Evolutionary conservation across 2,797 vertebrate species (phyloP), one percentile per base, ranked within the genome.

Genomic region (Vultur gryphus): DNA sequence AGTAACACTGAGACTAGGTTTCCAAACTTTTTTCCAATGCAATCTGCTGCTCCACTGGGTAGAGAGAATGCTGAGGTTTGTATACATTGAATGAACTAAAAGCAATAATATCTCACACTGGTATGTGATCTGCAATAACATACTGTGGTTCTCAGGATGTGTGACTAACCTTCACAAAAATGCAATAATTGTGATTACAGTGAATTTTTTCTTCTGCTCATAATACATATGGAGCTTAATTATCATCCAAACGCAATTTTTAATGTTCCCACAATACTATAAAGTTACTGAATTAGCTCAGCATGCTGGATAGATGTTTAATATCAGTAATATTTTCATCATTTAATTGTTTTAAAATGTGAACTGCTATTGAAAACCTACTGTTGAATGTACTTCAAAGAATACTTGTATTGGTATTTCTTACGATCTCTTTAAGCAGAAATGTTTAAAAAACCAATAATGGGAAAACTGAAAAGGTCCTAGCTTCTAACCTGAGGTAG

Each of bases 301-400:
- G 51, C 20, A 69, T 77, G 39, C 46, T 93, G 61, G 78, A 87
- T 65, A 93, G 31, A 52, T 41, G 66, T 95, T 84, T 75, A 70
- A 73, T 90, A 82, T 81, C 59, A 92, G 66, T 87, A 96, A 86
- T 85, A 90, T 72, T 90, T 93, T 66, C n/a, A 9, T 90, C 13
- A 23, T 79, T 95, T 96, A 84, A 76, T 95, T 83, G 18, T 83
- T 97, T 71, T 84, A 87, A 94, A 95, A 95, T 61, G 16, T 92
- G 82, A 90, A 59, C 94, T 94, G 51, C 49, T 64, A 46, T 70
- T 83, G 72, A 96, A 97, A 97, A 94, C 70, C 76, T 96, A 77
- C 20, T 84, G 52, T 89, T 92, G 73, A 96, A 83, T 83, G 54
- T 93, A 57, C 35, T 83, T 84, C 41, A 87, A 93, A 87, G 87